Percentiles rank a stretch among this genome's conserved stretches.
phyloP scores from a whole-genome alignment of 2,888 invertebrate genomes.

The Diarsia dahlii region DNA sequence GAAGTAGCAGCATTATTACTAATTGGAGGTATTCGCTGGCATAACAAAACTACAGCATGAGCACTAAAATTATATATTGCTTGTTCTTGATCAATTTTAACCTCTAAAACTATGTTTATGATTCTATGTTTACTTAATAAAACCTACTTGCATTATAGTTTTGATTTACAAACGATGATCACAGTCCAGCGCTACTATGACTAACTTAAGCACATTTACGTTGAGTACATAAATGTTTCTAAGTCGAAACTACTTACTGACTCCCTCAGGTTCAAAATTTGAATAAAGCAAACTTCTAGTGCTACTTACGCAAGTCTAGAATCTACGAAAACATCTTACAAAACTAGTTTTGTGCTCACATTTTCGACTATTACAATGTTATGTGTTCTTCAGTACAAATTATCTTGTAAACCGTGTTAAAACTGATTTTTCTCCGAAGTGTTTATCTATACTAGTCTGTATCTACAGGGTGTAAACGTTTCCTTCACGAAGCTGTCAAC shows the following conservation, averaged over 20 bases:
- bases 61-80: background rate
- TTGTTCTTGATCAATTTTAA: too few species aligned
- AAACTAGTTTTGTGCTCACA: background rate
- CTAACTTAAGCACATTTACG: background rate
- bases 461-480: too few species aligned
- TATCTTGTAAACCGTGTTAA: background rate
- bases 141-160: background rate
- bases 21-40: background rate
- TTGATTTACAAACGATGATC: background rate
- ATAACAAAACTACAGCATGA: background rate
- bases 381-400: background rate
- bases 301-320: background rate
- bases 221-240: background rate
- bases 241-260: constrained; percentile 5
- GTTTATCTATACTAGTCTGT: too few species aligned
- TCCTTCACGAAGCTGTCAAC: too few species aligned
- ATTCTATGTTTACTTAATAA: background rate
- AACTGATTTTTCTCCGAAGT: background rate
- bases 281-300: background rate
- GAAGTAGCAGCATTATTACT: background rate
- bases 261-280: background rate
- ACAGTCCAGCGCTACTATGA: too few species aligned
- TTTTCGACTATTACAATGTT: background rate
- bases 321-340: background rate
- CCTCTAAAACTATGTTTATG: too few species aligned